Conservation (phyloP, 2,113 vertebrate species). For the Balaeniceps rex region DNA sequence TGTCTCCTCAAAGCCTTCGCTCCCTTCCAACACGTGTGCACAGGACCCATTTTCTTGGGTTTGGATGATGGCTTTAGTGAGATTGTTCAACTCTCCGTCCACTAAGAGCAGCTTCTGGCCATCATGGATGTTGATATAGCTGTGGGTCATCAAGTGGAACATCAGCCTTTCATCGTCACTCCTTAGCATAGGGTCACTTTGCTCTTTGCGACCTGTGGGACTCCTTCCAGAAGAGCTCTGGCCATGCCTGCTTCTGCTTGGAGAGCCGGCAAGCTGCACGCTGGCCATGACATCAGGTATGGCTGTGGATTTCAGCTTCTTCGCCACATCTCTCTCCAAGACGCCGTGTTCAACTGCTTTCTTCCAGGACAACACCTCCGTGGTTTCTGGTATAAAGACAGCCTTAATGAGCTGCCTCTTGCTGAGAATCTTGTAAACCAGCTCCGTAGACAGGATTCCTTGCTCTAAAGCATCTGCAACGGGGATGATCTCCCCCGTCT, state of each 20-base stretch:
- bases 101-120: conserved; percentile 86
- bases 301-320: conserved; percentile 69
- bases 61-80: conserved; percentile 11
- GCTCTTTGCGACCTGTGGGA: neutral
- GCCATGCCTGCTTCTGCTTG: conserved; percentile 54
- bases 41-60: neutral
- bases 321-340: conserved; percentile 67
- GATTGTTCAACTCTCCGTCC: conserved; percentile 70
- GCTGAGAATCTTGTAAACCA: conserved; percentile 76
- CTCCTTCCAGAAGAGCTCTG: conserved; percentile 16
- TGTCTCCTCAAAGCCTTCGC: neutral
- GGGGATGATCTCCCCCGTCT: conserved; percentile 84
- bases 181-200: neutral
- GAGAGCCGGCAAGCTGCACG: conserved; percentile 65
- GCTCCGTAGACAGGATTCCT: conserved; percentile 79
- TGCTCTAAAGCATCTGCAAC: conserved; percentile 84
- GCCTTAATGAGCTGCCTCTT: conserved; percentile 77
- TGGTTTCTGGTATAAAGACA: conserved; percentile 81
- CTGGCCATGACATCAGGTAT: conserved; percentile 81
- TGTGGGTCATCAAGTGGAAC: conserved; percentile 86
- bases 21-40: neutral
- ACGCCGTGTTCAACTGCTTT: conserved; percentile 67
- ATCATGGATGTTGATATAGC: conserved; percentile 82
- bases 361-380: conserved; percentile 79
- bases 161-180: conserved; percentile 64